Percentiles rank a stretch among this genome's conserved stretches.
These are phyloP conservation scores for Athene noctua DNA, from an alignment of 2,113 vertebrate genomes.

Conservation along the genomic window DNA sequence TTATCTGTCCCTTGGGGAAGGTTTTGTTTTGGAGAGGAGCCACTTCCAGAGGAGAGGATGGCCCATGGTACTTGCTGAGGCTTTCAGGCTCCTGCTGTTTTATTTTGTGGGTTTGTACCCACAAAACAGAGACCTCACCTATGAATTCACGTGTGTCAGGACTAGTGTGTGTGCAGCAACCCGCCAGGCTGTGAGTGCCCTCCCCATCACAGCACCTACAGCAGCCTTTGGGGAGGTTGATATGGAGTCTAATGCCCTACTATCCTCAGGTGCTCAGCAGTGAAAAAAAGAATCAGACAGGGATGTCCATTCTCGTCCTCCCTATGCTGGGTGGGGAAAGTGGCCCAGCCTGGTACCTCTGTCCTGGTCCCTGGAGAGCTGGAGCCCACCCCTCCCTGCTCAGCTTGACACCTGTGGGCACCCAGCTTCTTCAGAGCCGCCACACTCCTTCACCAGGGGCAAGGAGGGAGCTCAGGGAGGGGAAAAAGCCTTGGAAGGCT, in stretches of 20 bases:
- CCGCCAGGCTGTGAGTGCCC: background rate
- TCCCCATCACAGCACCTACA: background rate
- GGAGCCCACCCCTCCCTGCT: background rate
- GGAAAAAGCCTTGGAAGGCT: background rate
- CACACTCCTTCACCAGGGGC: fast-evolving
- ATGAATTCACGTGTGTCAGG: background rate
- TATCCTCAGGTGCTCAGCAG: background rate
- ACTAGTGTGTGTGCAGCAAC: background rate
- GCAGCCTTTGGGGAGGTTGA: background rate
- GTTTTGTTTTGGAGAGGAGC: background rate
- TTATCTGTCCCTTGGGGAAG: background rate
- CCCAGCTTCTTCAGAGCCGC: background rate
- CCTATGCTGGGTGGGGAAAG: fast-evolving
- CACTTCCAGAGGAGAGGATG: background rate
- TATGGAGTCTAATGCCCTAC: background rate
- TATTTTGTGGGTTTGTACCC: background rate
- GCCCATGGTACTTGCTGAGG: background rate
- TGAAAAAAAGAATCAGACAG: too few relatives aligned
- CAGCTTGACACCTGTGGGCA: background rate
- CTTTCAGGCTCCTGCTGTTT: background rate
- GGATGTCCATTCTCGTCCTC: fast-evolving
- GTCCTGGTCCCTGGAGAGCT: background rate
- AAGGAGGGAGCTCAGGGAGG: background rate
- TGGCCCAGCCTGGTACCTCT: background rate
- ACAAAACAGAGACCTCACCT: background rate